phyloP scores from a whole-genome alignment of 2,888 invertebrate genomes.

The Lasioglossum figueresi region DNA sequence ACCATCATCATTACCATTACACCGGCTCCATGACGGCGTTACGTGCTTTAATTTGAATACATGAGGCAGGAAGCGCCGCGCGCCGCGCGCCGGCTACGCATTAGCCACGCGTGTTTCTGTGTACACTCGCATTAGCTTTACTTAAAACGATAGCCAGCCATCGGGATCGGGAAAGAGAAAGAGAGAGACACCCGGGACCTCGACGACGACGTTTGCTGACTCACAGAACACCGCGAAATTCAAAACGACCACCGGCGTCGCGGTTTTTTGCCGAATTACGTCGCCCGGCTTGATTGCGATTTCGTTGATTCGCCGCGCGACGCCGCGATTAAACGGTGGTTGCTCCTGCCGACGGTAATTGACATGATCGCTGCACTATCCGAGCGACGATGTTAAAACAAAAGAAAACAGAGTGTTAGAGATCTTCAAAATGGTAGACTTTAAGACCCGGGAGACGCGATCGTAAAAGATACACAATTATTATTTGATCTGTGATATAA shows the following conservation, averaged over 20 bases:
- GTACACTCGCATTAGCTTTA: constrained; percentile 72
- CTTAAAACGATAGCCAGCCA: constrained; percentile 59
- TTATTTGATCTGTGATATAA: too few species aligned
- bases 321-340: background rate
- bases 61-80: constrained; percentile 76
- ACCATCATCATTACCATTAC: constrained; percentile 77
- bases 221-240: constrained; percentile 66
- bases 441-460: too few species aligned
- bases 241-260: constrained; percentile 62
- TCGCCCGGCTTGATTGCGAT: background rate
- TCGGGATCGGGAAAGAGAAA: background rate
- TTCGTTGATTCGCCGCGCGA: constrained; percentile 5
- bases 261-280: constrained; percentile 47
- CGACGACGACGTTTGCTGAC: constrained; percentile 53
- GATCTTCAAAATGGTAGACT: too few species aligned
- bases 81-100: constrained; percentile 63
- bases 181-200: background rate
- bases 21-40: constrained; percentile 67
- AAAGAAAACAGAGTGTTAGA: too few species aligned
- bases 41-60: constrained; percentile 80
- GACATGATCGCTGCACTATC: background rate
- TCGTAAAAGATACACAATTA: too few species aligned
- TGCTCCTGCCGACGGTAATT: background rate
- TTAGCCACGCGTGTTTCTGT: constrained; percentile 78
- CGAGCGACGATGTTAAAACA: background rate